Percentiles rank a stretch among this genome's conserved stretches.
Evolutionary conservation across 2,888 invertebrate species (phyloP).

Genomic region (Orthosia gothica): DNA sequence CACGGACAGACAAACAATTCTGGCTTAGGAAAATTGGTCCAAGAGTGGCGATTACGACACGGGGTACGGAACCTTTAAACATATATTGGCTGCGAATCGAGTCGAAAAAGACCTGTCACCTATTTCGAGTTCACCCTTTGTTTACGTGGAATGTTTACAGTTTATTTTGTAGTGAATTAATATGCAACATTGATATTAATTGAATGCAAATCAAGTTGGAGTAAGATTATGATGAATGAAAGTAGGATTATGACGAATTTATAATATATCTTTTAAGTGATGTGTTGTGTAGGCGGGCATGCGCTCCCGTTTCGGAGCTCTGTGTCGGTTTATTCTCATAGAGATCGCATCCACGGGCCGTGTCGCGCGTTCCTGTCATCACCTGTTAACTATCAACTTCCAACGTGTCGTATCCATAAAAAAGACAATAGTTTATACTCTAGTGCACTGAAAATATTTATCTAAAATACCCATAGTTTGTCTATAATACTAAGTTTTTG

Average conservation of each 20-base stretch:
- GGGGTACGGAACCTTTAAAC: background rate
- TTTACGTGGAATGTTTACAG: background rate
- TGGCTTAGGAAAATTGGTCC: background rate
- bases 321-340: no score
- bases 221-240: background rate
- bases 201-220: background rate
- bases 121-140: background rate
- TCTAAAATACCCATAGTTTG: no score
- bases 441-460: no score
- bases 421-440: no score
- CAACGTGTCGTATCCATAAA: no score
- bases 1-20: no score
- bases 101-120: background rate
- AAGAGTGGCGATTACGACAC: no score
- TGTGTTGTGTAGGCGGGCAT: constrained; percentile 22
- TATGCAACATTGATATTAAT: background rate
- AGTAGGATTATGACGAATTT: background rate
- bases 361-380: no score
- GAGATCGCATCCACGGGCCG: no score
- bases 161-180: background rate
- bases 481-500: no score
- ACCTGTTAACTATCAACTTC: no score
- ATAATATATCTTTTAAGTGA: constrained; percentile 4
- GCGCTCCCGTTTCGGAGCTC: no score
- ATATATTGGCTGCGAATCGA: background rate